Base-by-base conservation (phyloP, 2,113 vertebrate genomes). In the Colaptes auratus region DNA sequence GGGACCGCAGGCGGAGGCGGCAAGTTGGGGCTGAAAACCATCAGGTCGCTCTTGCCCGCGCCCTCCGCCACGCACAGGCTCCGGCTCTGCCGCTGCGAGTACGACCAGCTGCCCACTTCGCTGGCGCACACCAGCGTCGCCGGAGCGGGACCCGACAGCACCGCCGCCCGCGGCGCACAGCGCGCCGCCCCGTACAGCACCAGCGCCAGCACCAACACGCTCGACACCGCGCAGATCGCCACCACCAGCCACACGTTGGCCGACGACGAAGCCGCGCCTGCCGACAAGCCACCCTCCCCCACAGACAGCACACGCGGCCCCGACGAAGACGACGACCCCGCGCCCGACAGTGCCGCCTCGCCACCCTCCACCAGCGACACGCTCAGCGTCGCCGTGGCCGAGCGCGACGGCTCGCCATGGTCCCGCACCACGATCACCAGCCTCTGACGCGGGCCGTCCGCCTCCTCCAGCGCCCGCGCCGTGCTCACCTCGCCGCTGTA, bases 351-450 rank as follows among this genome's bases (percentile, higher is more conserved):
- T 11, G 39, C 39, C 39, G 39, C 39, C 39, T 39, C 39, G 39
- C 39, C 39, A 11, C 39, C 39, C 39, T 39, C 39, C 39, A 39
- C 39, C 39, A 39, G 39, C 10, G 39, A 39, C 39, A 39, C 39
- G 39, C 39, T 39, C 39, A 39, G 39, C 39, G 39, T 39, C 39
- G 39, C 39, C 39, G 39, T 39, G 39, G 39, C 3, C 36, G 81
- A 83, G 46, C 50, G 58, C 59, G 59, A 35, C 39, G 81, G 70
- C 36, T 83, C 69, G 10, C 81, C 81, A 58, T 79, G 77, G 66
- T 97, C 97, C 67, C 88, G 94, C 71, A 97, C 96, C 75, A 97
- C 35, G 85, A 98, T 86, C 18, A 96, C 50, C 69, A 98, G 71
- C 7, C 59, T 91, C 59, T 91, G 97, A 5, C 77, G 92, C 52